A percentile compares a stretch with the other conserved stretches of the same genome.
Evolutionary conservation across 2,888 invertebrate species (phyloP).

Genomic region (Diaprepes abbreviatus): DNA sequence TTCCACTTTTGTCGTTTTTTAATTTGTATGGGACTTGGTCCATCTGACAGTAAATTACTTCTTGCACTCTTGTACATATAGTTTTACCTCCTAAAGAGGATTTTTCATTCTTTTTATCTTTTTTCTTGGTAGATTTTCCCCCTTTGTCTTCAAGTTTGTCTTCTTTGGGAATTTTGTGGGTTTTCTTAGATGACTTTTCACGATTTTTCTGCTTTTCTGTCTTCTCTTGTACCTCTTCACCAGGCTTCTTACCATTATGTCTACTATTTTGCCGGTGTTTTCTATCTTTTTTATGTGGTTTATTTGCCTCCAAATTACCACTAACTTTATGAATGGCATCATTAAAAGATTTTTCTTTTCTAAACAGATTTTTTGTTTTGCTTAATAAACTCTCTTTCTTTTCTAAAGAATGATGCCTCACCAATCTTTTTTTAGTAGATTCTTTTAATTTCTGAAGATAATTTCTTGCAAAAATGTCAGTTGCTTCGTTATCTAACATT

Average conservation of each 20-base stretch:
- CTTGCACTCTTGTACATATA: conserved; percentile 24
- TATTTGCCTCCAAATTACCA: background rate
- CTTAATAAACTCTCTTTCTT: conserved; percentile 24
- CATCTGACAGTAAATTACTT: conserved; percentile 43
- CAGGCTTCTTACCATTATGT: conserved; percentile 1
- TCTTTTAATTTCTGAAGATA: conserved; percentile 11
- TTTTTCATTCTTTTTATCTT: conserved; percentile 14
- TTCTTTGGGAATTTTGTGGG: background rate
- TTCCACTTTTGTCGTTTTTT: conserved; percentile 29
- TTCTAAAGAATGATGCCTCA: conserved; percentile 32
- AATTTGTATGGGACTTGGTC: conserved; percentile 23
- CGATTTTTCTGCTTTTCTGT: conserved; percentile 5
- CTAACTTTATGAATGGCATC: conserved; percentile 27
- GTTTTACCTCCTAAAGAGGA: background rate
- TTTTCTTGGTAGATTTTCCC: conserved; percentile 11
- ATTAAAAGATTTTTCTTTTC: conserved; percentile 44
- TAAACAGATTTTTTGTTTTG: conserved; percentile 30
- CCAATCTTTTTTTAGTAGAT: conserved; percentile 1
- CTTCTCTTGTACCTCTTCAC: conserved; percentile 2
- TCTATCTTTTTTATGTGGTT: background rate
- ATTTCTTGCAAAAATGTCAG: background rate
- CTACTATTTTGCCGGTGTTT: conserved; percentile 5
- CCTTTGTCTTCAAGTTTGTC: background rate
- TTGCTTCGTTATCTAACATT: background rate
- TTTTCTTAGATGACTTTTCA: background rate